Percentiles rank a stretch among this genome's conserved stretches.
These are phyloP conservation scores for Anguilla marmorata DNA, from an alignment of 2,797 vertebrate genomes.

Conservation along the genomic window DNA sequence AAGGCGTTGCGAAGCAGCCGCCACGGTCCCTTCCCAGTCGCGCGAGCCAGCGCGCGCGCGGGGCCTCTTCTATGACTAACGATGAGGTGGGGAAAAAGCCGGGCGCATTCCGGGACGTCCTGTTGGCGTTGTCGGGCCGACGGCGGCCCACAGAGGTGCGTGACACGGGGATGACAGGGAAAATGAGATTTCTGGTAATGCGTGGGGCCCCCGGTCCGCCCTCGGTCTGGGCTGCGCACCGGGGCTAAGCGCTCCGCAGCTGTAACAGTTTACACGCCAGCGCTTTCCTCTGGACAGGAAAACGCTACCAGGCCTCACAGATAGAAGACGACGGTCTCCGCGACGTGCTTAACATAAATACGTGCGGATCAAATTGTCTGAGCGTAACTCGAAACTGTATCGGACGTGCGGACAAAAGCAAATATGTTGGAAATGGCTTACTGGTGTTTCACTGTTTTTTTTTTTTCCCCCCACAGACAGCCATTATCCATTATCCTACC, in stretches of 20 bases:
- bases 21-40: background rate
- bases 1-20: conserved; percentile 3
- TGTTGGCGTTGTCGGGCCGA: conserved; percentile 25
- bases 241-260: conserved; percentile 48
- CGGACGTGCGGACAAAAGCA: conserved; percentile 61
- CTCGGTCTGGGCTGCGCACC: background rate
- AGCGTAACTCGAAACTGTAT: conserved; percentile 65
- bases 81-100: conserved; percentile 1
- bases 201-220: conserved; percentile 38
- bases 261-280: conserved; percentile 74
- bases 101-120: conserved; percentile 20
- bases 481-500: conserved; percentile 11
- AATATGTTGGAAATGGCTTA: conserved; percentile 53
- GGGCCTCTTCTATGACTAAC: background rate
- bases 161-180: conserved; percentile 19
- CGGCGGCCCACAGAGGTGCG: conserved; percentile 5
- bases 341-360: conserved; percentile 67
- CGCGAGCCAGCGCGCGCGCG: background rate
- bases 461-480: conserved; percentile 46
- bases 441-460: conserved; percentile 65
- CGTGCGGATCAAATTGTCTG: conserved; percentile 66
- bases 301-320: conserved; percentile 68
- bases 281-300: conserved; percentile 66
- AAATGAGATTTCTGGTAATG: conserved; percentile 51
- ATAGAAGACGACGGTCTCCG: conserved; percentile 44